Conservation (phyloP, 2,888 invertebrate genomes). For the Cenopis cana region DNA sequence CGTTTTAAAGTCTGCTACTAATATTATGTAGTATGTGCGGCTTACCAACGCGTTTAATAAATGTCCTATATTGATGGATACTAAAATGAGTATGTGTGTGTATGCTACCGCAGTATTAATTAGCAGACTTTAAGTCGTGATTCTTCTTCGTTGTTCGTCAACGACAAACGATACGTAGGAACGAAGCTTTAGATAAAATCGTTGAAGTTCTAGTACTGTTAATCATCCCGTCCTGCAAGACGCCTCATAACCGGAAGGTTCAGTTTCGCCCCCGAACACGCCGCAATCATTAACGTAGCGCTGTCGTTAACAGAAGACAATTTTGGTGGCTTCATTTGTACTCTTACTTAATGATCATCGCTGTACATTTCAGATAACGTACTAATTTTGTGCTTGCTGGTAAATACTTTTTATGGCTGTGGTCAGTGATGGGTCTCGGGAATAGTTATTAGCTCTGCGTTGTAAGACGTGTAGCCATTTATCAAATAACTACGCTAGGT, state of each 20-base stretch:
- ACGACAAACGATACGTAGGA: neutral
- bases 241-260: constrained; percentile 75
- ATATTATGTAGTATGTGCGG: neutral
- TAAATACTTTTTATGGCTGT: constrained; percentile 38
- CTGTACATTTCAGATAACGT: constrained; percentile 57
- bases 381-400: constrained; percentile 41
- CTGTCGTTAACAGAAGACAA: constrained; percentile 65
- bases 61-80: too few species aligned
- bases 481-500: too few species aligned
- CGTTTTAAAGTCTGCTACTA: too few species aligned
- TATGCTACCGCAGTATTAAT: too few species aligned
- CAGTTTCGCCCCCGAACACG: constrained; percentile 70
- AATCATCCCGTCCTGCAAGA: constrained; percentile 54
- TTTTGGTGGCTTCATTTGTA: constrained; percentile 64
- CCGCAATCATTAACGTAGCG: constrained; percentile 67
- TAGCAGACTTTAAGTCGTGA: too few species aligned
- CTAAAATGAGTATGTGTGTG: too few species aligned
- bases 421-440: constrained; percentile 36
- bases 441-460: constrained; percentile 42
- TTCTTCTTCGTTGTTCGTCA: too few species aligned
- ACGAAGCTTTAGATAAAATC: neutral
- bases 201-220: constrained; percentile 21
- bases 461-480: too few species aligned
- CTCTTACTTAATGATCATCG: constrained; percentile 56
- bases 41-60: neutral